phyloP scores from a whole-genome alignment of 30 jellyfish, hydroid and myxozoan genomes.

The Chironex yamaguchii region DNA sequence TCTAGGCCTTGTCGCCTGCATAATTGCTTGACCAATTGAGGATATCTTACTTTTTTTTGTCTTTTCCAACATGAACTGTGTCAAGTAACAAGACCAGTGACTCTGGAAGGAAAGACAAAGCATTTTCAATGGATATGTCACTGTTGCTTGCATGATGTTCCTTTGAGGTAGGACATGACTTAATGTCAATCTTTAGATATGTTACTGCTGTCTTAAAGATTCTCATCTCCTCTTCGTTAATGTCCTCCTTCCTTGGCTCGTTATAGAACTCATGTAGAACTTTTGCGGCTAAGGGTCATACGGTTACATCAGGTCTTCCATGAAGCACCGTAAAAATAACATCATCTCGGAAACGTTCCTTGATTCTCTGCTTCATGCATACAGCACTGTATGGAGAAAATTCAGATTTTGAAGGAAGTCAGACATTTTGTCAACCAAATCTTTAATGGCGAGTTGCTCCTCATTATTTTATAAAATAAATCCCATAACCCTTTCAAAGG shows the following conservation, averaged over 20 bases:
- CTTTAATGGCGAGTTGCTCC: conserved; percentile 65
- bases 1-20: conserved; percentile 68
- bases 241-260: conserved; percentile 45
- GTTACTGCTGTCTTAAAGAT: too few relatives aligned
- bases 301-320: conserved; percentile 52
- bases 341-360: conserved; percentile 62
- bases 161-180: conserved; percentile 42
- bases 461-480: conserved; percentile 48
- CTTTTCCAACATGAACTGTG: conserved; percentile 31
- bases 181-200: conserved; percentile 23
- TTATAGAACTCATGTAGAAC: conserved; percentile 33
- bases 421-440: conserved; percentile 50
- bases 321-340: conserved; percentile 31
- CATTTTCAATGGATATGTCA: conserved; percentile 21
- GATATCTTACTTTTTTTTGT: conserved; percentile 38
- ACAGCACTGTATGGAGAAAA: conserved; percentile 29
- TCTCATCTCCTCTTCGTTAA: conserved; percentile 45
- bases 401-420: conserved; percentile 39
- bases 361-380: conserved; percentile 45
- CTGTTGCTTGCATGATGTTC: conserved; percentile 25
- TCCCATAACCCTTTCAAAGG: conserved; percentile 48
- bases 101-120: conserved; percentile 40
- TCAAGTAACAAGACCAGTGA: conserved; percentile 49
- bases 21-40: conserved; percentile 68
- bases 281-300: conserved; percentile 43